Conservation (phyloP, 2,888 invertebrate genomes). For the Limnephilus marmoratus region DNA sequence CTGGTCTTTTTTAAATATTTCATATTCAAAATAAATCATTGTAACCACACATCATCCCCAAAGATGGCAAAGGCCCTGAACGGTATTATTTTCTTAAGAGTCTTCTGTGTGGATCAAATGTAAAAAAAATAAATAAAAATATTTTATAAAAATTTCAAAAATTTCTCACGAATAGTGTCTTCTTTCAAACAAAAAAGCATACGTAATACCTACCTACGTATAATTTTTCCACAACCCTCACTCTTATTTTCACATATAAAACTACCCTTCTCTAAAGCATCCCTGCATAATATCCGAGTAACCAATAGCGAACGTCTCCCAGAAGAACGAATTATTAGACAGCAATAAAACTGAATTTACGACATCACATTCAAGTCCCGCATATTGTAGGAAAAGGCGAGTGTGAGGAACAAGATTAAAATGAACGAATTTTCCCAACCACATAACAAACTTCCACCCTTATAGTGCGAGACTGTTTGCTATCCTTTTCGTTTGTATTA, state of each 20-base stretch:
- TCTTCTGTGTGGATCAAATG: too few relatives aligned
- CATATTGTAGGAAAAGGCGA: not conserved
- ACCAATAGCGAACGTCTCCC: conserved; percentile 20
- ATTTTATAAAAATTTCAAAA: too few relatives aligned
- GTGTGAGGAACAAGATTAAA: not conserved
- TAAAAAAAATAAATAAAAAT: too few relatives aligned
- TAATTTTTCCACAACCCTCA: not conserved
- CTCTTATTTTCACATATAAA: not conserved
- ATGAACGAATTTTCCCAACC: conserved; percentile 14
- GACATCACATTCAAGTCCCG: conserved; percentile 21
- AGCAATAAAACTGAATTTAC: conserved; percentile 15
- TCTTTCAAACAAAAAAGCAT: too few relatives aligned
- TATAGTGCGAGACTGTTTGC: not conserved
- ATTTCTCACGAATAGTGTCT: too few relatives aligned
- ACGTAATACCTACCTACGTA: not conserved
- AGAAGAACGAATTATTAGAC: conserved; percentile 29
- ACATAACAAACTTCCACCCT: not conserved
- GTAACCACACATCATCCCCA: too few relatives aligned
- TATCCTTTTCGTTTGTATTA: conserved; percentile 13
- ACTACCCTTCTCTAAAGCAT: not conserved
- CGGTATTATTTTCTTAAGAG: too few relatives aligned
- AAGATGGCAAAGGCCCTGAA: too few relatives aligned
- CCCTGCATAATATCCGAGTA: not conserved
- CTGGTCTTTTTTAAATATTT: too few relatives aligned
- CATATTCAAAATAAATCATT: too few relatives aligned